Base-by-base conservation (phyloP, 2,888 invertebrate genomes). In the Torymus texanus region DNA sequence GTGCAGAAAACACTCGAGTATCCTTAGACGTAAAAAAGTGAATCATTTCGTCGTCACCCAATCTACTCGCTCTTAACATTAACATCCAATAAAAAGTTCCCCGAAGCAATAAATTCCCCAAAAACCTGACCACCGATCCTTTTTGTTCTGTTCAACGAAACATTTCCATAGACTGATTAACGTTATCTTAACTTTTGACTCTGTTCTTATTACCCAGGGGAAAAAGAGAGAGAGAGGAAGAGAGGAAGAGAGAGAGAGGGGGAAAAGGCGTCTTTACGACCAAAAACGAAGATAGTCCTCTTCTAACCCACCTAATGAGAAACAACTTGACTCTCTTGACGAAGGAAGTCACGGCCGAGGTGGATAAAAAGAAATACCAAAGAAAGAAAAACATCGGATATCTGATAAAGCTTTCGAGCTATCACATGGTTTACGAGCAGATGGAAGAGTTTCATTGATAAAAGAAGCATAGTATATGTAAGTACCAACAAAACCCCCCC, bases 41-140 rank as follows among this genome's bases (percentile, higher is more conserved):
- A 71, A 58, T 70, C 56, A 51, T 58, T 62, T 58, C 51, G 56
- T 65, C 51, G 50, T 75, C 67, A 14, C 41, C n/a, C 18, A 18
- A 56, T 24, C 16, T 16, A 13, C 14, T 41, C 41, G 10, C 61
- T 41, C 41, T 18, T 18, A 41, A 58, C 53, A 61, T 66, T 70
- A 65, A 62, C 59, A 72, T 67, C 50, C 41, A 56, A 78, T 73
- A 78, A 73, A 78, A 59, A 67, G 12, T 67, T 78, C 67, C 58
- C 56, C 72, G 66, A 61, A 73, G 73, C 61, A 53, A 41, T 78
- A 78, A 78, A 73, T 73, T 73, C 62, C 24, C 2, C n/a, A 61
- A 41, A 41, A 41, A 11, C 55, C 21, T 16, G 56, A 62, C 18
- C 16, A 24, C 24, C 18, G 66, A 29, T 67, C 41, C 18, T 68